Percentiles rank a stretch among this genome's conserved stretches.
phyloP scores from a whole-genome alignment of 2,888 invertebrate species.

The Periphyllus acericola region DNA sequence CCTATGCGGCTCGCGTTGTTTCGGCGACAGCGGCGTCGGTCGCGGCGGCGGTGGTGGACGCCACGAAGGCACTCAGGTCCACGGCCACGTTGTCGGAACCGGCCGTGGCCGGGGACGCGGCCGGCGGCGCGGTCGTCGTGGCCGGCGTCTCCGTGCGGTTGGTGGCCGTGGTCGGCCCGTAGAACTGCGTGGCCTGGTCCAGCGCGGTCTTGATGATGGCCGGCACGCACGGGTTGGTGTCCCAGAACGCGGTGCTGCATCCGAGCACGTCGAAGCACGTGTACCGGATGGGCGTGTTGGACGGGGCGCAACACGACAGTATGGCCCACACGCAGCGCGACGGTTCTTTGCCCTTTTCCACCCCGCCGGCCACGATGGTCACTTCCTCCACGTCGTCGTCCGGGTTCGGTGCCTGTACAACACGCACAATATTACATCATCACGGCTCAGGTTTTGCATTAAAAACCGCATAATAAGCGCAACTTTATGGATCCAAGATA shows the following conservation, averaged over 20 bases:
- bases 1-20: too few relatives aligned
- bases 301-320: slow-evolving; percentile 76
- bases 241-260: slow-evolving; percentile 81
- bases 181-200: slow-evolving; percentile 67
- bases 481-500: too few relatives aligned
- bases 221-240: slow-evolving; percentile 76
- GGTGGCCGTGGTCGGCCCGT: slow-evolving; percentile 64
- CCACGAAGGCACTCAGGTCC: background rate
- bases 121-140: background rate
- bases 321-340: slow-evolving; percentile 81
- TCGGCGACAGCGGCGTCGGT: background rate
- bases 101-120: slow-evolving; percentile 1
- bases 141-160: slow-evolving; percentile 60
- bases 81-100: background rate
- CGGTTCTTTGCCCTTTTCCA: slow-evolving; percentile 66
- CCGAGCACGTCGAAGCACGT: slow-evolving; percentile 78
- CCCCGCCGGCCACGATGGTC: slow-evolving; percentile 21
- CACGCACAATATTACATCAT: background rate
- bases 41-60: background rate
- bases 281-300: slow-evolving; percentile 69
- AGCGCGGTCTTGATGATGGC: slow-evolving; percentile 72
- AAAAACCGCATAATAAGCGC: too few relatives aligned
- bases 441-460: too few relatives aligned
- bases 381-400: slow-evolving; percentile 49
- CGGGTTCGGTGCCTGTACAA: slow-evolving; percentile 40